phyloP scores from a whole-genome alignment of 2,797 vertebrate species.

The Danio tinwini region DNA sequence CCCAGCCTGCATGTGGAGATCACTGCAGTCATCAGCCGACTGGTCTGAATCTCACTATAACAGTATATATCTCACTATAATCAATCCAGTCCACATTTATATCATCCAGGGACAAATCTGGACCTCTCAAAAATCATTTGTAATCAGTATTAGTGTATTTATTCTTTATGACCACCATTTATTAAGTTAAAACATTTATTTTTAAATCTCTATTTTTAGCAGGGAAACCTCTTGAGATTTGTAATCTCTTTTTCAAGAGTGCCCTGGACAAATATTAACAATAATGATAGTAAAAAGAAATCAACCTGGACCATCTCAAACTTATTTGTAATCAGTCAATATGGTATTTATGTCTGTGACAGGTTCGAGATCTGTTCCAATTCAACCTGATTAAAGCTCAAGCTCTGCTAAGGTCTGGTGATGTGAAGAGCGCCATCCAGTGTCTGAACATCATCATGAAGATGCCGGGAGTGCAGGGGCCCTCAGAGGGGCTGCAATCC shows the following conservation, averaged over 20 bases:
- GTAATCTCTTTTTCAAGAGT: too few species aligned
- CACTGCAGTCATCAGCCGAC: slow-evolving; percentile 69
- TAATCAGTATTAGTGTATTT: too few species aligned
- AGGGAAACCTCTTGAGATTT: too few species aligned
- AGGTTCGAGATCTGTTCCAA: slow-evolving; percentile 77
- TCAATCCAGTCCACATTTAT: background rate
- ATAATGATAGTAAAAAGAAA: too few species aligned
- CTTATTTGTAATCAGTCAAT: too few species aligned
- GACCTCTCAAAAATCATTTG: too few species aligned
- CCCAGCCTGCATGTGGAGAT: slow-evolving; percentile 72
- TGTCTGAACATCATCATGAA: slow-evolving; percentile 72
- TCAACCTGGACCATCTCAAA: too few species aligned
- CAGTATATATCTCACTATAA: background rate
- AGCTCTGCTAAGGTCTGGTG: slow-evolving; percentile 71
- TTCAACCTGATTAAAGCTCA: slow-evolving; percentile 78
- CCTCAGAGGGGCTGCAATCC: slow-evolving; percentile 52
- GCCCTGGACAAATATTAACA: too few species aligned
- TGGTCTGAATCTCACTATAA: slow-evolving; percentile 67
- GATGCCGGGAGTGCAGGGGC: slow-evolving; percentile 64
- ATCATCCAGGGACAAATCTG: too few species aligned
- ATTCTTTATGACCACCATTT: too few species aligned
- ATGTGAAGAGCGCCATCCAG: slow-evolving; percentile 72
- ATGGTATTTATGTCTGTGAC: background rate
- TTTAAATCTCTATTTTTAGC: too few species aligned
- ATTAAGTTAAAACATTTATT: too few species aligned